These are phyloP conservation scores for Neolamprologus fasciatus DNA, from an alignment of 2,113 vertebrate genomes.

Conservation along the genomic window DNA sequence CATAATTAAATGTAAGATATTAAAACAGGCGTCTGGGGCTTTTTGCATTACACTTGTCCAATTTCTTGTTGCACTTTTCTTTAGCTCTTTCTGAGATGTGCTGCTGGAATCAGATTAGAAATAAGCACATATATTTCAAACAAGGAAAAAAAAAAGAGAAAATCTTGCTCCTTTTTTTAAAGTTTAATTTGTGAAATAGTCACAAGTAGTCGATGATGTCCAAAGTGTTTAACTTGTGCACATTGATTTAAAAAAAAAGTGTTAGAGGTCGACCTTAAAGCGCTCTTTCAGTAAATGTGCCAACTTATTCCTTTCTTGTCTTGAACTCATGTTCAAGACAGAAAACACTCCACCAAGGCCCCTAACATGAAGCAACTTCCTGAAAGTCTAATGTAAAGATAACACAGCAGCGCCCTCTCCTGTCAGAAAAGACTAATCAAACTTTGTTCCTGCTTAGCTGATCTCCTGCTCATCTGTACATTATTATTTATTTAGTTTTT, in stretches of 20 bases:
- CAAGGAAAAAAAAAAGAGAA: neutral
- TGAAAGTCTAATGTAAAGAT: neutral
- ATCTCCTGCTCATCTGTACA: neutral
- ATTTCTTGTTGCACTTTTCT: neutral
- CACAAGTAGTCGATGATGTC: neutral
- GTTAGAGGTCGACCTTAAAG: neutral
- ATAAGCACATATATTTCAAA: neutral
- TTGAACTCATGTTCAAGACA: neutral
- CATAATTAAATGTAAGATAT: neutral
- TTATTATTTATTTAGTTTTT: neutral
- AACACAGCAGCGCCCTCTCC: slow-evolving; percentile 18
- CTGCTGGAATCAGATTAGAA: neutral
- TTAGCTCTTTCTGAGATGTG: neutral
- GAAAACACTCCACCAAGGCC: neutral
- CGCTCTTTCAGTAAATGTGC: neutral
- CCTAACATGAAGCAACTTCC: neutral
- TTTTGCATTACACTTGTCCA: neutral
- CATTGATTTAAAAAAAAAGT: rapidly evolving
- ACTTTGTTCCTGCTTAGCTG: neutral
- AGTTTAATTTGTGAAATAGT: neutral
- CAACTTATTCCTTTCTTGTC: neutral
- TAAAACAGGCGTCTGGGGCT: rapidly evolving
- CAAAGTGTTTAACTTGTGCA: neutral
- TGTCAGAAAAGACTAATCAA: neutral
- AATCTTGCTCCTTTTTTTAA: neutral